Base-by-base conservation (phyloP, 1,140 invertebrate species). In the Nasonia vitripennis region DNA sequence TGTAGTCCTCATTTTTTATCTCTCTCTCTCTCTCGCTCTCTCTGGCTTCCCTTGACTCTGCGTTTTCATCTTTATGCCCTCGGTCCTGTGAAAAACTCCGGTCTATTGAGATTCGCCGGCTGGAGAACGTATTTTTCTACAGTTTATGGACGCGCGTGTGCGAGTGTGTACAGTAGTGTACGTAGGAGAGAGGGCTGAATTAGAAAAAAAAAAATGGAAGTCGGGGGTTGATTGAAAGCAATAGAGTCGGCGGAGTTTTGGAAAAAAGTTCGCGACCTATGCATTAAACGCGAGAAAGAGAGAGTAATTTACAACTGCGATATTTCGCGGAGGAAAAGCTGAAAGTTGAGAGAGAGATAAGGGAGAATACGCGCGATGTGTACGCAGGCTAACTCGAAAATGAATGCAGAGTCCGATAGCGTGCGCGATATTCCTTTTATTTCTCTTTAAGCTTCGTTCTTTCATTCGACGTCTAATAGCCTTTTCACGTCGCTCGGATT, bases 401-500 rank as follows among this genome's bases (percentile, higher is more conserved):
- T 75, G 31, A 51, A 75, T 67, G 51, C 68, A 10, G 23, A 23
- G 70, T 5, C 34, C 14, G 45, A 75, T 75, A 67, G 70, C n/a
- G 70, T 12, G 23, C 51, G 45, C 20, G 34, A 37, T 37, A 37
- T 9, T 12, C 9, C 1, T 81, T 41, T 71, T 71, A 41, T 34
- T 80, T 62, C 27, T 37, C 70, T 71, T 37, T 81, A 27, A 27
- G 37, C 34, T 45, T 45, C 51, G 55, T 62, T 62, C 55, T 62
- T 62, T 62, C 20, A 62, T 62, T 17, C 20, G 55, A 17, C 55
- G 51, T 55, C 12, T 9, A 20, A 51, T 78, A 45, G 23, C 74
- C 62, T 68, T 83, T 78, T 78, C 62, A 48, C 31, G 74, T 83
- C 74, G 71, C 23, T 77, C 48, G 27, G 62, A 70, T 75, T 48